Percentiles rank a stretch among this genome's conserved stretches.
phyloP scores from a whole-genome alignment of 1,140 invertebrate species.

The Lordiphosa stackelbergi region DNA sequence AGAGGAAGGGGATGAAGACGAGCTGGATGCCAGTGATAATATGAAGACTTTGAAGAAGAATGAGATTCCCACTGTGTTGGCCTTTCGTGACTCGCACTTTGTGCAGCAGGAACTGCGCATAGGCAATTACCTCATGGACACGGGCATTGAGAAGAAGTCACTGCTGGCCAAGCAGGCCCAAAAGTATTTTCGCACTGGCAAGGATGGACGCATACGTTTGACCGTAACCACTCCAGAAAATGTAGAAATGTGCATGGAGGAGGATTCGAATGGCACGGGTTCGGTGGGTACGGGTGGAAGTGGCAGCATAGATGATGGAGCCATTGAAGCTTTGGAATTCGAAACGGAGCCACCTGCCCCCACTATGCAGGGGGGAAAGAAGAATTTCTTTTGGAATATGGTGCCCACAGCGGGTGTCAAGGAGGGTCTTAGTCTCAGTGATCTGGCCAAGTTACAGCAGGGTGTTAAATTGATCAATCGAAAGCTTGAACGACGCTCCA shows the following conservation, averaged over 20 bases:
- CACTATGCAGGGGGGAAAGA: slow-evolving; percentile 26
- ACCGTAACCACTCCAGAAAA: slow-evolving; percentile 74
- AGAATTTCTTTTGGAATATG: slow-evolving; percentile 73
- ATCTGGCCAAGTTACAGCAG: slow-evolving; percentile 61
- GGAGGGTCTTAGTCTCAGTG: slow-evolving; percentile 66
- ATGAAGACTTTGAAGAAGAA: slow-evolving; percentile 64
- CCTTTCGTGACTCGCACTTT: slow-evolving; percentile 74
- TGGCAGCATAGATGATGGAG: slow-evolving; percentile 59
- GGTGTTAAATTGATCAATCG: slow-evolving; percentile 54
- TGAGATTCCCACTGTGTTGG: slow-evolving; percentile 74
- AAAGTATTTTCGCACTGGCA: slow-evolving; percentile 39
- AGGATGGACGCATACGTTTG: slow-evolving; percentile 63
- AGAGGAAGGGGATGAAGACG: slow-evolving; percentile 14
- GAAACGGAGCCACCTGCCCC: slow-evolving; percentile 30
- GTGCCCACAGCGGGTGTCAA: slow-evolving; percentile 54
- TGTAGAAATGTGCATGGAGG: slow-evolving; percentile 66
- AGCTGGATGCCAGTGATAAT: slow-evolving; percentile 33
- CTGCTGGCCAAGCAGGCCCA: slow-evolving; percentile 50
- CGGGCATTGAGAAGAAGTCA: slow-evolving; percentile 72
- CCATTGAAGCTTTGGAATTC: slow-evolving; percentile 68
- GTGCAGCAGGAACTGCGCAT: slow-evolving; percentile 76
- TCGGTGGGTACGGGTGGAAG: slow-evolving; percentile 39
- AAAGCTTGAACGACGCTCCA: slow-evolving; percentile 56
- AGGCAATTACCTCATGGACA: slow-evolving; percentile 76
- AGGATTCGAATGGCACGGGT: slow-evolving; percentile 49